Evolutionary conservation across 1,140 invertebrate species (phyloP), one percentile per base, ranked within the genome.

Genomic region (Venustaconcha ellipsiformis): DNA sequence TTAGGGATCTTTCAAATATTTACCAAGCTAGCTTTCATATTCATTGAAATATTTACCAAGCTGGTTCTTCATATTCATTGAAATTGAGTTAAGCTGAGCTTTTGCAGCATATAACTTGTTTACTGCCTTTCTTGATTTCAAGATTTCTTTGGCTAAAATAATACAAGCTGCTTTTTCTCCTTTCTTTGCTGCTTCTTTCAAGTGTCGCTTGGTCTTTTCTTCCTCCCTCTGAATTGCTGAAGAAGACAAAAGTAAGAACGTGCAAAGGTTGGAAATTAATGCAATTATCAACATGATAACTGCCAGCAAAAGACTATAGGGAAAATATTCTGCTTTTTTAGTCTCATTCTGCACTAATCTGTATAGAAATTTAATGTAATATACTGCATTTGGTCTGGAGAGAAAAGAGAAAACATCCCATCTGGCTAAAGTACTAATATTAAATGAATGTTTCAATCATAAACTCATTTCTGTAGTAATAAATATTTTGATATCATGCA

Each of bases 61-160:
- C 89, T 99, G 98, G 90, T 99, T 97, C 89, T 99, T 98, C 97
- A 99, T 99, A 90, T 97, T 96, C 91, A 99, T 92, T 73, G 97
- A 95, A 18, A 99, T 94, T 2, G 98, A 99, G 89, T 98, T 99
- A 8, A 99, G 91, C 82, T 99, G 97, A n/a, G 98, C 97, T 91
- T 99, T 99, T 0, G 96, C 96, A 0, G 96, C 95, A 87, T 98
- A 94, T 73, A 99, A 94, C 90, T 97, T 96, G 82, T 92, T 94
- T 37, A 97, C 93, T 0, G 96, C 94, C 91, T 97, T 98, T 76
- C 96, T 92, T 0, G 98, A 95, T 76, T 95, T 91, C 56, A 99
- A 92, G 57, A 99, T 93, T 91, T 99, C 97, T 88, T 99, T 99
- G 12, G 98, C 98, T 55, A 99, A 91, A 85, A 99, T 95, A 76